A percentile compares a stretch with the other conserved stretches of the same genome.
phyloP scores from a whole-genome alignment of 1,140 invertebrate species.

The Drosophila novamexicana region DNA sequence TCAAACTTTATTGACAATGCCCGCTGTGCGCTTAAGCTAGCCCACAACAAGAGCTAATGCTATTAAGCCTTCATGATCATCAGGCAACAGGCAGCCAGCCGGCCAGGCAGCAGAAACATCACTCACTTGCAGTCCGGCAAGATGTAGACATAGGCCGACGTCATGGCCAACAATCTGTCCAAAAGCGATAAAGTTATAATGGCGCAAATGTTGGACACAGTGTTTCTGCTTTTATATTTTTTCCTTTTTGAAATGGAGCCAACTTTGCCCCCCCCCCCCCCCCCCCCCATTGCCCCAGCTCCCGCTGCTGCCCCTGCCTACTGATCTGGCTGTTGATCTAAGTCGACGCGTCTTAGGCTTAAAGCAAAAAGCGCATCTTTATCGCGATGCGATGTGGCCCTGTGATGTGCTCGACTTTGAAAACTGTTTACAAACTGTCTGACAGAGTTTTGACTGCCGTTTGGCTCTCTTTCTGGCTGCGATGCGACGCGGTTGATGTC shows the following conservation, averaged over 20 bases:
- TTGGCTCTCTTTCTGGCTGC: conserved; percentile 37
- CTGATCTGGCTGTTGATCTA: conserved; percentile 55
- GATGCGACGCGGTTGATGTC: conserved; percentile 57
- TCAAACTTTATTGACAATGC: conserved; percentile 8
- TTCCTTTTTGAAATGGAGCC: conserved; percentile 62
- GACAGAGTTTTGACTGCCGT: conserved; percentile 80
- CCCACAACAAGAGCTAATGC: conserved; percentile 53
- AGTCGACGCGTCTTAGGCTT: conserved; percentile 67
- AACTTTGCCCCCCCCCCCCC: background rate
- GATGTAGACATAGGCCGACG: conserved; percentile 33
- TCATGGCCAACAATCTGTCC: conserved; percentile 78
- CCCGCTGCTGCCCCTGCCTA: background rate
- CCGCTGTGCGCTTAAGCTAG: conserved; percentile 42
- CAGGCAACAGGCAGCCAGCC: conserved; percentile 30
- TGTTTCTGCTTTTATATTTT: conserved; percentile 9
- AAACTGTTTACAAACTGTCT: conserved; percentile 83
- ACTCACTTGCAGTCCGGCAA: conserved; percentile 50
- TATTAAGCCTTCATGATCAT: conserved; percentile 76
- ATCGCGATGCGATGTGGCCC: conserved; percentile 57
- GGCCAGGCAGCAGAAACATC: conserved; percentile 66
- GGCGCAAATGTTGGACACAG: conserved; percentile 80
- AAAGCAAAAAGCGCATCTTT: conserved; percentile 59
- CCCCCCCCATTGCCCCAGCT: no score
- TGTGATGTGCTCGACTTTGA: conserved; percentile 60
- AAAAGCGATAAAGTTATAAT: conserved; percentile 83